These are phyloP conservation scores for Anthopleura sola DNA, from an alignment of 64 coral and sea anemone genomes.

Conservation along the genomic window DNA sequence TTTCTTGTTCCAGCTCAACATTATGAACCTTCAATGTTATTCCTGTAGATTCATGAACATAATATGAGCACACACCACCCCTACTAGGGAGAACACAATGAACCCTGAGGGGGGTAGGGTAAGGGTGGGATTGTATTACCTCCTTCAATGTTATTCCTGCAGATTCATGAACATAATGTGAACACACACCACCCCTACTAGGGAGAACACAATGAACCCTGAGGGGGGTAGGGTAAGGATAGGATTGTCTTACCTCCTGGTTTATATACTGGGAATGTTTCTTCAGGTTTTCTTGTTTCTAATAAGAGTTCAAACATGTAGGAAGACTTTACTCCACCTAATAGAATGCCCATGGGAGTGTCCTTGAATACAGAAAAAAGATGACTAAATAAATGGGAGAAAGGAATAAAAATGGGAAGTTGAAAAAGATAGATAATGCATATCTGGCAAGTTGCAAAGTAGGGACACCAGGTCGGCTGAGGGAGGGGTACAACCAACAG, in stretches of 20 bases:
- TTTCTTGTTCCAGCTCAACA: slow-evolving; percentile 60
- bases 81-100: not conserved
- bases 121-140: not conserved
- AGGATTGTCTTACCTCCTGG: slow-evolving; percentile 60
- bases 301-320: slow-evolving; percentile 92
- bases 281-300: slow-evolving; percentile 70
- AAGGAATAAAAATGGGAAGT: not conserved
- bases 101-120: not conserved
- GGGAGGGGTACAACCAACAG: too few relatives aligned
- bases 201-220: not conserved
- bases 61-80: not conserved
- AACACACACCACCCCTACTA: not conserved
- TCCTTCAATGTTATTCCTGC: slow-evolving; percentile 75
- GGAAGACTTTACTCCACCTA: slow-evolving; percentile 56
- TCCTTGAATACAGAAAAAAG: not conserved
- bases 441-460: too few relatives aligned
- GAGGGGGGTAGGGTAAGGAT: not conserved
- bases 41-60: slow-evolving; percentile 31
- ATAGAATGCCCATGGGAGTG: not conserved
- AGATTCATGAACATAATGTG: not conserved
- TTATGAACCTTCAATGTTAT: slow-evolving; percentile 76
- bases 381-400: not conserved
- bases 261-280: slow-evolving; percentile 57
- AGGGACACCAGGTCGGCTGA: too few relatives aligned
- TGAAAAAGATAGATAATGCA: too few relatives aligned